Percentiles rank a stretch among this genome's conserved stretches.
These are phyloP conservation scores for Limnothrissa miodon DNA, from an alignment of 2,113 vertebrate species.

Conservation along the genomic window DNA sequence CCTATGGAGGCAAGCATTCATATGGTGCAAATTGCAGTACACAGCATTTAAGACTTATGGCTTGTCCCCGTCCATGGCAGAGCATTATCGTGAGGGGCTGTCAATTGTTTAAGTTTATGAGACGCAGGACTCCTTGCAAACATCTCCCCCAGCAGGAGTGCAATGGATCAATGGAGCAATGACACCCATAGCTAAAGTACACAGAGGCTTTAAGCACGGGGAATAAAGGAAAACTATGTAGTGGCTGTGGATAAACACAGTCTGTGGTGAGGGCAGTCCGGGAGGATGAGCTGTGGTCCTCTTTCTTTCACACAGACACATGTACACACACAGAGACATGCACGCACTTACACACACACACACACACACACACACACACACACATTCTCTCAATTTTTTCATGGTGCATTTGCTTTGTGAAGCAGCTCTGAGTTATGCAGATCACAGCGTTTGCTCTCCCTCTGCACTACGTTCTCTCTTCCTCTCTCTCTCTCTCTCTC, in stretches of 20 bases:
- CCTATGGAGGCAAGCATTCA: no score
- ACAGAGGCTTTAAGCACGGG: no score
- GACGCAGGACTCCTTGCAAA: no score
- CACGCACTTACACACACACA: neutral
- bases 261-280: neutral
- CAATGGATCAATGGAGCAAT: no score
- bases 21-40: no score
- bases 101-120: no score
- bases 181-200: no score
- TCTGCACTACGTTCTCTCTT: neutral
- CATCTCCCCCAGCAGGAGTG: no score
- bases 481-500: neutral
- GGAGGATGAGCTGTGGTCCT: neutral
- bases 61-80: no score
- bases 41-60: no score
- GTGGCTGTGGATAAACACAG: neutral
- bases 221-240: neutral
- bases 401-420: neutral
- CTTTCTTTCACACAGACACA: neutral
- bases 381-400: neutral
- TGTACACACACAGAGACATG: neutral
- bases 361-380: neutral
- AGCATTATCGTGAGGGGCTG: no score
- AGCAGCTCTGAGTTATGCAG: neutral
- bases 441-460: constrained; percentile 16